These are phyloP conservation scores for Rhinoraja longicauda DNA, from an alignment of 2,797 vertebrate genomes.

Conservation along the genomic window DNA sequence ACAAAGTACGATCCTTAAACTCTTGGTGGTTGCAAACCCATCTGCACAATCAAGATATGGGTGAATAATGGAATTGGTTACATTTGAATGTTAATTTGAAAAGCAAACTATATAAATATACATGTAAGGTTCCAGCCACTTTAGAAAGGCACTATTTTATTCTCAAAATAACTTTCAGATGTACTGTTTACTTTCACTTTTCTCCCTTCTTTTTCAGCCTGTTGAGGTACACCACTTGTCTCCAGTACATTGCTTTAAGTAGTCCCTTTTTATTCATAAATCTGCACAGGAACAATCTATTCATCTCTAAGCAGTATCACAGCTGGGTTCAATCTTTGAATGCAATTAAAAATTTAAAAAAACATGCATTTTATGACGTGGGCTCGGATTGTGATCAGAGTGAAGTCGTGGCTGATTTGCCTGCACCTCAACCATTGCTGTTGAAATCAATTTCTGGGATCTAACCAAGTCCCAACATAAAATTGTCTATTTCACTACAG, in stretches of 20 bases:
- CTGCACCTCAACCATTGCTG: neutral
- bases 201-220: neutral
- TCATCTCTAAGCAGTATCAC: neutral
- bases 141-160: neutral
- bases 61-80: neutral
- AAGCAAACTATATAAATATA: neutral
- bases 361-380: neutral
- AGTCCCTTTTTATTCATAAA: neutral
- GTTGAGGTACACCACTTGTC: neutral
- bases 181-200: neutral
- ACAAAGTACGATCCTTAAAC: neutral
- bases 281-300: neutral
- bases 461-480: neutral
- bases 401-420: neutral
- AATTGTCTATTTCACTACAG: neutral
- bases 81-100: conserved; percentile 7
- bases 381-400: neutral
- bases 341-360: neutral
- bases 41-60: neutral
- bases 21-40: neutral
- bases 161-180: neutral
- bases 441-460: neutral
- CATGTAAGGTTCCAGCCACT: neutral
- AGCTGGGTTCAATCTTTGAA: neutral
- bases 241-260: neutral